Base-by-base conservation (phyloP, 2,888 invertebrate genomes). In the Cerastis leucographa region DNA sequence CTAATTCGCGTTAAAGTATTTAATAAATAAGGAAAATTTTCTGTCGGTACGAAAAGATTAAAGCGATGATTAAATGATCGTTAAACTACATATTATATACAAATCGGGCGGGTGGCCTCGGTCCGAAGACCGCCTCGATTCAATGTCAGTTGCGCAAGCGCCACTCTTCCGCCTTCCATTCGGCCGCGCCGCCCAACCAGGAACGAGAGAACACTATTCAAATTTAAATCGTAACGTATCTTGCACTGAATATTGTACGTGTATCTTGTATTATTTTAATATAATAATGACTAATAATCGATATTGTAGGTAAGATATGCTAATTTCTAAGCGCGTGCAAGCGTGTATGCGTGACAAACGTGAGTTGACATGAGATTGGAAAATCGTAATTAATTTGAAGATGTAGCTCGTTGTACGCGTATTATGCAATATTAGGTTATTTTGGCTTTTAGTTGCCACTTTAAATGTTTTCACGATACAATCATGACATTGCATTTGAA, bases 131-230 rank as follows among this genome's bases (percentile, higher is more conserved):
- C 91, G 93, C 90, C 88, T 90, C 91, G 91, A 93, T 96, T 96
- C 96, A 96, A 96, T 96, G 96, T 96, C 96, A 96, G 94, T 96
- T 96, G 96, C 96, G 96, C 95, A 96, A 96, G 94, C 95, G 94
- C 91, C 92, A 88, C 91, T 95, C 96, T 96, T 96, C 96, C 96
- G 96, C 95, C 93, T 94, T 93, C 92, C 90, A 91, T 88, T 84
- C 88, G 90, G 89, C 80, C 79, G 87, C 90, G 89, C 90, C 90
- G 91, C 89, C 93, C 92, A 91, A 95, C 93, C 94, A 95, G 94
- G 94, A 95, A 94, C 94, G 87, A 89, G 85, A 86, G 80, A 85
- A 87, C 78, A 84, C 88, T 92, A 93, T 94, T 93, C 89, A 91
- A 94, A 93, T 94, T 93, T 89, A 91, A 94, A 95, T 92, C 89